Conservation (phyloP, 1,140 invertebrate genomes). For the Aphidius ervi region DNA sequence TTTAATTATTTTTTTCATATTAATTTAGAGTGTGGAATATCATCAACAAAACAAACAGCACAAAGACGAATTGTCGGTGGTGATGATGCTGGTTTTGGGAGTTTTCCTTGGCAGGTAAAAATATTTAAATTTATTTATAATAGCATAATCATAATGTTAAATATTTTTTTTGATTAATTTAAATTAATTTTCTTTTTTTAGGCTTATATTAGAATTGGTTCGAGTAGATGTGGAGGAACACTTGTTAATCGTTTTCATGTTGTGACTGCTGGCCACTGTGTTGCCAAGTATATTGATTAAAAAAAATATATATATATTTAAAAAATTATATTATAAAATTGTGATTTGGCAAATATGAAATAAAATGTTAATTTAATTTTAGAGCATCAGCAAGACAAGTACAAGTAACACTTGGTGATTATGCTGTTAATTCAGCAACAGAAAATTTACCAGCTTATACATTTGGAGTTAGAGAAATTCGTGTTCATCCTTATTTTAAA, state of each 20-base stretch:
- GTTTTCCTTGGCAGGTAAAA: conserved; percentile 86
- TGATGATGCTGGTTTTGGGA: conserved; percentile 88
- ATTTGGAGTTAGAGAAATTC: conserved; percentile 81
- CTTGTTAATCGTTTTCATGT: conserved; percentile 89
- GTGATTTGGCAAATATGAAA: too few species aligned
- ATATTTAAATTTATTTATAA: neutral
- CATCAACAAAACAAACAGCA: conserved; percentile 74
- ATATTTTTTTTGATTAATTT: conserved; percentile 1
- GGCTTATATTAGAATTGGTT: conserved; percentile 89
- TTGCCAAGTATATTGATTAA: conserved; percentile 63
- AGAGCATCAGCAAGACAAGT: conserved; percentile 84
- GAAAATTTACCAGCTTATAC: conserved; percentile 87
- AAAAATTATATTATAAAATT: neutral
- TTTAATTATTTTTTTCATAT: conserved; percentile 5
- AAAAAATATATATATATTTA: conserved; percentile 7
- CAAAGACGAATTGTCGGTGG: conserved; percentile 89
- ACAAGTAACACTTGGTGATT: conserved; percentile 88
- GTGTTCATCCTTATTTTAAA: conserved; percentile 91
- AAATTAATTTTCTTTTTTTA: conserved; percentile 45
- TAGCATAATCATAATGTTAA: neutral
- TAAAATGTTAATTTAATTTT: conserved; percentile 14
- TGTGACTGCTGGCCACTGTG: conserved; percentile 94
- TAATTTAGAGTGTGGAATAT: conserved; percentile 76
- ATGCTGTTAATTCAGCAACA: conserved; percentile 87
- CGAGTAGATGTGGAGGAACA: conserved; percentile 88